Base-by-base conservation (phyloP, 1,140 invertebrate species). In the Drosophila kikkawai region DNA sequence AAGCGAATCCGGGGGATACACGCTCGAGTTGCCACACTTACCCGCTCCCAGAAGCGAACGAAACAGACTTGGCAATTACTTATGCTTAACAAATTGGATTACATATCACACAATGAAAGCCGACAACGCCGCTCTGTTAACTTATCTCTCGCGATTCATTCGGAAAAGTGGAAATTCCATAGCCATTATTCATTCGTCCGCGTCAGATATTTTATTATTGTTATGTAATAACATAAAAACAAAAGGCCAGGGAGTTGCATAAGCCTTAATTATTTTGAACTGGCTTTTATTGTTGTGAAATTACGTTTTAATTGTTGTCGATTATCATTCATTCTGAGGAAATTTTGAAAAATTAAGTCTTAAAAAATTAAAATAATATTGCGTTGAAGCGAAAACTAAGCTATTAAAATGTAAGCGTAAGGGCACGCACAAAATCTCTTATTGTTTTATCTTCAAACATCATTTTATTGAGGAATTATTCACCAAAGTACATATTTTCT, bases 81-180 rank as follows among this genome's bases (percentile, higher is more conserved):
- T 75, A 78, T 78, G 74, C 57, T 69, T 44, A 63, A 56, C 50
- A 77, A 78, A 78, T 61, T 77, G 75, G 57, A 77, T 77, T 78
- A 78, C 56, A 78, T 53, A 76, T 51, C 22, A 36, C 61, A 55
- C 61, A 55, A 56, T 19, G 11, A 39, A 37, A 22, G 48, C 53
- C 53, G 19, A 75, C 60, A 45, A 19, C 17, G 34, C 53, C 36
- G 34, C 53, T 56, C 53, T 42, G 53, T 50, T 48, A 41, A 39
- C 44, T 56, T 71, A 57, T 69, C 50, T 69, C 42, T 48, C 29
- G 67, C 37, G 55, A 59, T 73, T 73, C 69, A 73, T 71, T 71
- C 58, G 32, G 53, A 71, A 71, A 70, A 67, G 48, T 44, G 34
- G 9, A 55, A 73, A 73, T 60, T 71, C 29, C 69, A 13, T 39